Percentiles rank a stretch among this genome's conserved stretches.
phyloP scores from a whole-genome alignment of 1,140 invertebrate genomes.

The Caenorhabditis tropicalis region DNA sequence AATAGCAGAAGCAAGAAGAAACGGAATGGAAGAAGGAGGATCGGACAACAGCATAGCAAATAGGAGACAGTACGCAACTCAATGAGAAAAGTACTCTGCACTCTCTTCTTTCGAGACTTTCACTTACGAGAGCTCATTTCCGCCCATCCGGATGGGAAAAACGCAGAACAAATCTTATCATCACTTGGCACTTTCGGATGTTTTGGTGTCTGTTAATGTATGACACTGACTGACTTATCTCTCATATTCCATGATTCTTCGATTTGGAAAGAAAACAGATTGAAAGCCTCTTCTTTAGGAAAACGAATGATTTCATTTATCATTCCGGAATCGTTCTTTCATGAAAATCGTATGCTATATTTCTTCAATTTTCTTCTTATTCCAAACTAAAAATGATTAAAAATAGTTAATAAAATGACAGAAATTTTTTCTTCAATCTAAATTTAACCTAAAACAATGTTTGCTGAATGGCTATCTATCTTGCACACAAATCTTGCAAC shows the following conservation, averaged over 20 bases:
- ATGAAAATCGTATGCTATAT: no score
- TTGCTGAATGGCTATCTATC: conserved; percentile 19
- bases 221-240: no score
- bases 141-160: conserved; percentile 43
- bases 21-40: neutral
- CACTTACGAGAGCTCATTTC: conserved; percentile 34
- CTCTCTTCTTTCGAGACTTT: conserved; percentile 30
- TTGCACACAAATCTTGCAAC: conserved; percentile 37
- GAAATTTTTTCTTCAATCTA: neutral
- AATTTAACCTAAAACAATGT: neutral
- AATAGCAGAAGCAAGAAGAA: conserved; percentile 33
- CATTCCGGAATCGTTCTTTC: no score
- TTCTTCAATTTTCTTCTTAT: no score
- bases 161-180: conserved; percentile 31
- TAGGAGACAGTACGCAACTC: conserved; percentile 22
- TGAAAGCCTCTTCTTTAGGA: no score
- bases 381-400: no score
- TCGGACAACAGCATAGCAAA: conserved; percentile 43
- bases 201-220: conserved; percentile 39
- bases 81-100: conserved; percentile 26
- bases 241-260: no score
- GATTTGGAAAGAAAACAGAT: no score
- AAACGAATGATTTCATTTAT: no score
- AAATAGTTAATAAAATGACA: neutral
- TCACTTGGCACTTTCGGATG: conserved; percentile 34